Percentiles rank a stretch among this genome's conserved stretches.
phyloP scores from a whole-genome alignment of 2,888 invertebrate genomes.

The Linyphia triangularis region DNA sequence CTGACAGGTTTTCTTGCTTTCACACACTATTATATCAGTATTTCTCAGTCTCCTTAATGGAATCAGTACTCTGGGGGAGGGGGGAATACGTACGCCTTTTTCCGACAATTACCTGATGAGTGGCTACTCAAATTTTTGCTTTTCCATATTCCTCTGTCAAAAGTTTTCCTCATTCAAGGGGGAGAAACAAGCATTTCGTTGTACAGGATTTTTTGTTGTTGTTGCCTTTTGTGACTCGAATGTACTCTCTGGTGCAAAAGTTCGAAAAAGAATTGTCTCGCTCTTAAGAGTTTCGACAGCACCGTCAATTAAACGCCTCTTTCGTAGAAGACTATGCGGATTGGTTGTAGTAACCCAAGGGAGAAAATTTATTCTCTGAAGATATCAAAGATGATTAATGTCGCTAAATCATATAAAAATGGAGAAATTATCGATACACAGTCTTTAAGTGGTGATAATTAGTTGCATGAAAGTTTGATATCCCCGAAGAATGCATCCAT shows the following conservation, averaged over 20 bases:
- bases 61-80: background rate
- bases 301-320: background rate
- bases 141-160: background rate
- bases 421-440: background rate
- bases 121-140: background rate
- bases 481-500: background rate
- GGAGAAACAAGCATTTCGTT: too few species aligned
- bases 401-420: background rate
- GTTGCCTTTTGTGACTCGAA: background rate
- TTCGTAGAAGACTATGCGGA: background rate
- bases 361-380: background rate
- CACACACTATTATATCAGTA: background rate
- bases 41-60: background rate
- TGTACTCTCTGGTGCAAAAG: background rate
- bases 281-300: background rate
- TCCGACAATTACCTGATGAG: background rate
- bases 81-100: background rate
- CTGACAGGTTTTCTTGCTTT: background rate
- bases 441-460: background rate
- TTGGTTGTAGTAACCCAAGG: background rate
- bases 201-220: too few species aligned
- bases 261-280: background rate
- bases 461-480: background rate
- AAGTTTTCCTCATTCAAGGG: background rate
- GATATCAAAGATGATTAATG: background rate